These are phyloP conservation scores for Hydrolagus affinis DNA, from an alignment of 2,113 vertebrate species.

Conservation along the genomic window DNA sequence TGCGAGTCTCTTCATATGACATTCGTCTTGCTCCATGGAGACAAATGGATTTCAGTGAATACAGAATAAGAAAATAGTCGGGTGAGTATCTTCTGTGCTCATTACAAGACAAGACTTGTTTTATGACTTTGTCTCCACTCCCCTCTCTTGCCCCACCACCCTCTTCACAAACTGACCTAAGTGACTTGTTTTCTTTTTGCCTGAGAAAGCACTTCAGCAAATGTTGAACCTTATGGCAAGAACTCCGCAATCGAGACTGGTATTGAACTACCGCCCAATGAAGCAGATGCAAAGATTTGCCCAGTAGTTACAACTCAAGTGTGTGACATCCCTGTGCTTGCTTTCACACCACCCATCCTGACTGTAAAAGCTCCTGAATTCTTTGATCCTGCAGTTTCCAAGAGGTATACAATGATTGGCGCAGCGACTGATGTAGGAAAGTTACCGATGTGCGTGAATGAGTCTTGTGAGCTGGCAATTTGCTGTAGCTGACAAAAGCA, in stretches of 20 bases:
- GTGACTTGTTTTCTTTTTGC: background rate
- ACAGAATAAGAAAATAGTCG: no score
- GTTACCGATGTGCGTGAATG: background rate
- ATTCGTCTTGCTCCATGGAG: no score
- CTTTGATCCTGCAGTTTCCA: background rate
- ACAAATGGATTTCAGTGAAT: no score
- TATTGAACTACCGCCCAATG: conserved; percentile 10
- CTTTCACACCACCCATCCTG: conserved; percentile 33
- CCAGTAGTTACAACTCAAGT: conserved; percentile 31
- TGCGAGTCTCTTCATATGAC: no score
- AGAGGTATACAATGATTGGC: background rate
- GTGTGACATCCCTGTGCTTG: conserved; percentile 28
- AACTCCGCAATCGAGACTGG: background rate
- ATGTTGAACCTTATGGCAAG: background rate
- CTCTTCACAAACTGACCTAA: background rate
- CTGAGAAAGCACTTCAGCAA: background rate
- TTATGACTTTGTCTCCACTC: no score
- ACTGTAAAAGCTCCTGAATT: conserved; percentile 39
- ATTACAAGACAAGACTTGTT: background rate
- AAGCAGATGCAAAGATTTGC: conserved; percentile 33
- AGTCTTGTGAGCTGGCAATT: no score
- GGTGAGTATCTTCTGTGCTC: no score
- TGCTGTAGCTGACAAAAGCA: no score
- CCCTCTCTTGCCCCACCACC: no score
- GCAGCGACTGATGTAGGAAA: background rate